Evolutionary conservation across 2,113 vertebrate species (phyloP).

Genomic region (Psophia crepitans): DNA sequence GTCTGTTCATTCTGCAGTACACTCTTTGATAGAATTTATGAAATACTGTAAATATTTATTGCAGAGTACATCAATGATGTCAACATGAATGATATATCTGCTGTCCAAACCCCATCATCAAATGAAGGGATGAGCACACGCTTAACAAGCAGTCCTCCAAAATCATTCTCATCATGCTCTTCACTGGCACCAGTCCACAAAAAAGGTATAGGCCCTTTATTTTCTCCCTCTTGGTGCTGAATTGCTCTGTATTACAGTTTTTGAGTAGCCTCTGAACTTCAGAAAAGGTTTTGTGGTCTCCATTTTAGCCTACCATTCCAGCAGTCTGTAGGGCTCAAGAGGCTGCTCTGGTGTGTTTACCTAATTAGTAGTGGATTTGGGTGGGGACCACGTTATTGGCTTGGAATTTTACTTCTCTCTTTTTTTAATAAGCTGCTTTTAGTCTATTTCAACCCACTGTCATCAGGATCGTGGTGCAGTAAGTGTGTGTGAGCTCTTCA

Average conservation of each 20-base stretch:
- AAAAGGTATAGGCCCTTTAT: conserved; percentile 80
- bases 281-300: not conserved
- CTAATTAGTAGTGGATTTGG: not conserved
- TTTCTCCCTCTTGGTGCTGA: not conserved
- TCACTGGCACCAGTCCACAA: conserved; percentile 83
- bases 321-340: not conserved
- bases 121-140: conserved; percentile 80
- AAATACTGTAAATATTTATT: conserved; percentile 33
- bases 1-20: not conserved
- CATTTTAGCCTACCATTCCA: not conserved
- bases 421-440: not conserved
- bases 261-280: not conserved
- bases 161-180: conserved; percentile 81
- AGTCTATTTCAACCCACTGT: not conserved
- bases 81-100: conserved; percentile 81
- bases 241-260: not conserved
- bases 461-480: not conserved
- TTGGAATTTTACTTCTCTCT: not conserved
- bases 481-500: not conserved
- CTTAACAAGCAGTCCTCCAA: conserved; percentile 88
- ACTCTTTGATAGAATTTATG: not conserved
- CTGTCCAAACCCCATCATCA: conserved; percentile 76
- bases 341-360: not conserved
- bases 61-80: conserved; percentile 85
- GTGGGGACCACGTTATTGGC: not conserved